These are phyloP conservation scores for Thalassophryne amazonica DNA, from an alignment of 2,797 vertebrate species.

Conservation along the genomic window DNA sequence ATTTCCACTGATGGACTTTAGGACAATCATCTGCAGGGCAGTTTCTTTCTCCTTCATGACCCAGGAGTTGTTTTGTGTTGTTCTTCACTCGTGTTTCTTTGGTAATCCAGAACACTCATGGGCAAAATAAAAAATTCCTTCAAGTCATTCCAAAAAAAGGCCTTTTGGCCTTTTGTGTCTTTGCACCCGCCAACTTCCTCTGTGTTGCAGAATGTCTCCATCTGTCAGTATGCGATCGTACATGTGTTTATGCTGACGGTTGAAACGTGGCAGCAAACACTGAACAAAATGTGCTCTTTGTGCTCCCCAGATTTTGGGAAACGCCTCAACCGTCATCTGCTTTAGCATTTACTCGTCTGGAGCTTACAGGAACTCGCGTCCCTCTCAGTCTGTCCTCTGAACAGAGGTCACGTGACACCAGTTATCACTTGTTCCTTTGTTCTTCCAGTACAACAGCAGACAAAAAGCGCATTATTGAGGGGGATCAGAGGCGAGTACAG, in stretches of 20 bases:
- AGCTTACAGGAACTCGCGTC: not conserved
- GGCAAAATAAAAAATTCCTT: not conserved
- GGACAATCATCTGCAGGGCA: no score
- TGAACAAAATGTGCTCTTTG: not conserved
- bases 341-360: constrained; percentile 4
- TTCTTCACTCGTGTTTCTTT: no score
- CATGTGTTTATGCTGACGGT: no score
- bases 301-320: constrained; percentile 37
- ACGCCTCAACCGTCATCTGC: constrained; percentile 8
- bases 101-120: constrained; percentile 3
- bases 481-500: not conserved
- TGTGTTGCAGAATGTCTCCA: constrained; percentile 9
- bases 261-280: no score
- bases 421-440: constrained; percentile 25
- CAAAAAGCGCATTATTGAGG: constrained; percentile 35
- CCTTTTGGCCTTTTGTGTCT: not conserved
- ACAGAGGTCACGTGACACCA: constrained; percentile 20
- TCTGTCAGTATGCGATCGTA: not conserved
- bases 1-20: no score
- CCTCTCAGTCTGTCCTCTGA: no score
- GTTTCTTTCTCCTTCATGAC: no score
- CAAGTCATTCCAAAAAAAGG: not conserved
- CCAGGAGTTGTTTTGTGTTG: no score
- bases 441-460: constrained; percentile 22
- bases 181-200: constrained; percentile 27